Evolutionary conservation across 2,888 invertebrate species (phyloP).

Genomic region (Chromoteleia sp.): DNA sequence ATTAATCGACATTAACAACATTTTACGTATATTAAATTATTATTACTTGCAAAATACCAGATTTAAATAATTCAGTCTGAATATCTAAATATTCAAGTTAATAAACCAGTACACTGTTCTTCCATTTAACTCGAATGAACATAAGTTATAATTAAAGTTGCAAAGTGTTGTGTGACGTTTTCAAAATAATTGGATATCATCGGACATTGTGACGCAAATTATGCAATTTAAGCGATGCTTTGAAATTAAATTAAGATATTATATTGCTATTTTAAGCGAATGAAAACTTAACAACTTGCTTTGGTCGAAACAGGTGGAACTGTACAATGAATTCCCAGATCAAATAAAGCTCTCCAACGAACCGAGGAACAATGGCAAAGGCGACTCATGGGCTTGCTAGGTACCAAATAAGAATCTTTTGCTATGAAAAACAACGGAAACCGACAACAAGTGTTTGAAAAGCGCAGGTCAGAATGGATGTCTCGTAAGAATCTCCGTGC

Average conservation of each 20-base stretch:
- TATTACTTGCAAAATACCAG: no score
- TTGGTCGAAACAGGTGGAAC: constrained; percentile 88
- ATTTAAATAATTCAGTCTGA: no score
- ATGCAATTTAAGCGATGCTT: background rate
- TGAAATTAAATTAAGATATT: constrained; percentile 29
- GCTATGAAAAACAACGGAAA: constrained; percentile 57
- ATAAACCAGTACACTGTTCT: no score
- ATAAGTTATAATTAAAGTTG: no score
- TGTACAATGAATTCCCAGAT: constrained; percentile 99
- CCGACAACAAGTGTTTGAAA: constrained; percentile 55
- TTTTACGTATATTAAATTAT: no score
- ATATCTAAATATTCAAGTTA: no score
- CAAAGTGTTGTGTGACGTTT: no score
- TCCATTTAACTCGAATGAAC: no score
- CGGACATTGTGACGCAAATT: constrained; percentile 1
- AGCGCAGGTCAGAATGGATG: constrained; percentile 73
- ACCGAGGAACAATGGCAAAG: constrained; percentile 90
- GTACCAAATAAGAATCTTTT: constrained; percentile 75
- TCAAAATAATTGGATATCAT: constrained; percentile 15
- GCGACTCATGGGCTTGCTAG: constrained; percentile 92
- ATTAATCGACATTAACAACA: no score
- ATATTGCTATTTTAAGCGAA: constrained; percentile 1
- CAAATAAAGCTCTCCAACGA: constrained; percentile 95
- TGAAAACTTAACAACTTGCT: background rate
- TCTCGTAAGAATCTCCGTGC: constrained; percentile 73